Evolutionary conservation across 2,113 vertebrate genomes (phyloP), one percentile per base, ranked within the genome.

Genomic region (Siphamia tubifer): DNA sequence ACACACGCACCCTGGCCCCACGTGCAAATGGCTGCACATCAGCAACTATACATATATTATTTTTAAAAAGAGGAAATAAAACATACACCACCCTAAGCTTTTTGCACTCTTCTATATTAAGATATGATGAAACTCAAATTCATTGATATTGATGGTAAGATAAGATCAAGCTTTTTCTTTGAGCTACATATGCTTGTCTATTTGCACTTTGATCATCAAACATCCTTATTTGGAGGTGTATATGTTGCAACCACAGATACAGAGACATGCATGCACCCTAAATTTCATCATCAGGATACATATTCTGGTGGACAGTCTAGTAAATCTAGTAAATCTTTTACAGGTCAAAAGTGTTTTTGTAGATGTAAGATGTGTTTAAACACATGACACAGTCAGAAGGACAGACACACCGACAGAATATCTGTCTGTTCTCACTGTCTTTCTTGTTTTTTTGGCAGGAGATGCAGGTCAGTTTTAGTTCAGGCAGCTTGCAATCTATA

Each of bases 401-500:
- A 67, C 24, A 69, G 15, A 39, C 7, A 19, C 27, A 32, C 6
- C 6, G 24, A 19, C 56, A 64, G 19, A n/a, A 30, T 16, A 16
- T 53, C 43, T 74, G 60, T 42, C 24, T 52, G 19, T 28, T 54
- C 31, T 63, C 35, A 25, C 40, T 47, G 45, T 62, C 55, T 71
- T 39, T 45, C 20, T 20, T 36, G 17, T 43, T 19, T 31, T 43
- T 44, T 72, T 82, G 78, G 69, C 70, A 68, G 49, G 21, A 62
- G 56, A 38, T 34, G 38, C 27, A 19, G 24, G 56, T 62, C 9
- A 13, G 34, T 57, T 56, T 25, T 24, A 53, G 80, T 67, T 61
- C 76, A 70, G 54, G 58, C 68, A 68, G 19, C 75, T 73, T 72
- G 19, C 54, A 19, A 51, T 76, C 68, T 81, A 84, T 82, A 80